These are phyloP conservation scores for Noctuana brunneofusca DNA, from an alignment of 2,888 invertebrate species.

Conservation along the genomic window DNA sequence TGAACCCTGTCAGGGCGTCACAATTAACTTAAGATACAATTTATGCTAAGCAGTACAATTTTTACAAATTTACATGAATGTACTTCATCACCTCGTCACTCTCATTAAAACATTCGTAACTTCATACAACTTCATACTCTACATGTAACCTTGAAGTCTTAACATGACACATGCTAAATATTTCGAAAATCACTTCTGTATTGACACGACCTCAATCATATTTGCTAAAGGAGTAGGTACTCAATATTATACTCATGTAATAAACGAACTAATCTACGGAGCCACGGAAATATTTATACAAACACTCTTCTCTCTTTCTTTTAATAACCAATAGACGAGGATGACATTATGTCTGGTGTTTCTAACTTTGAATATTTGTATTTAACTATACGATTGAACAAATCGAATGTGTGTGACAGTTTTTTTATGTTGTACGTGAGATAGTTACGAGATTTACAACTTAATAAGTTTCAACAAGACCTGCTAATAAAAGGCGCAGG, in stretches of 20 bases:
- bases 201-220: conserved; percentile 12
- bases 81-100: too few relatives aligned
- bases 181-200: conserved; percentile 28
- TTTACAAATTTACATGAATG: too few relatives aligned
- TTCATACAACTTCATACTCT: neutral
- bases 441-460: too few relatives aligned
- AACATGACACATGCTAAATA: conserved; percentile 17
- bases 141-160: conserved; percentile 5
- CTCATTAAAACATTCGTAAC: too few relatives aligned
- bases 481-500: too few relatives aligned
- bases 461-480: too few relatives aligned
- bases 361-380: neutral
- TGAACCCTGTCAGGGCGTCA: too few relatives aligned
- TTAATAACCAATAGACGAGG: neutral
- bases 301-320: neutral
- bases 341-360: neutral
- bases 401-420: too few relatives aligned
- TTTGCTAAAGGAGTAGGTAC: conserved; percentile 22
- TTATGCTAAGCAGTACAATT: too few relatives aligned
- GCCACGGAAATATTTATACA: neutral
- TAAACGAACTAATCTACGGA: conserved; percentile 8
- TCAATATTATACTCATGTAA: neutral
- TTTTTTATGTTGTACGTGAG: too few relatives aligned
- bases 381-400: too few relatives aligned
- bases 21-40: too few relatives aligned